Evolutionary conservation across 2,113 vertebrate genomes (phyloP).

Genomic region (Pseudolaguvia tuberculata): DNA sequence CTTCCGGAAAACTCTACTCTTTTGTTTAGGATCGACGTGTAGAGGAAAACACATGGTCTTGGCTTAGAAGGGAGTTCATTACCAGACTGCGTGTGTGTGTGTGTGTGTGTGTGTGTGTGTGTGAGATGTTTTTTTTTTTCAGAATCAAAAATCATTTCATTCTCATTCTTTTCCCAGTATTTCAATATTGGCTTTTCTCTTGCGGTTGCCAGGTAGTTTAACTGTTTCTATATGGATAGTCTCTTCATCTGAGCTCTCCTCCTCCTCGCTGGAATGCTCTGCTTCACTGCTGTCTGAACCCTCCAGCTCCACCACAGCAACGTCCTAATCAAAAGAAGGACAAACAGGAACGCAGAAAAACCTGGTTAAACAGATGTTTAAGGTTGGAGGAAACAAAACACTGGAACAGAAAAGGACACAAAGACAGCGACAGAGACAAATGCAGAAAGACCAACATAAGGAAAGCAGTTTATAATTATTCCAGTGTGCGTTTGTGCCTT

Average conservation of each 20-base stretch:
- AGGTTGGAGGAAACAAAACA: no score
- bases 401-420: no score
- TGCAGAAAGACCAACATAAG: no score
- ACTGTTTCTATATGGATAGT: conserved; percentile 74
- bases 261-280: conserved; percentile 56
- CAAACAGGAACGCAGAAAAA: neutral
- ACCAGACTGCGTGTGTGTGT: neutral
- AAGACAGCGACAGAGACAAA: no score
- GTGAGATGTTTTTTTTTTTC: neutral
- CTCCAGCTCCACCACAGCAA: conserved; percentile 81
- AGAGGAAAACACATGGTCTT: neutral
- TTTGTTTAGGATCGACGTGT: neutral
- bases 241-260: conserved; percentile 61
- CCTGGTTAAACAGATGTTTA: neutral
- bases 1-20: neutral
- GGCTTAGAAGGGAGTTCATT: neutral
- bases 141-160: neutral
- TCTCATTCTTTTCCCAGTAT: conserved; percentile 64
- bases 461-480: no score
- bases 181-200: conserved; percentile 74
- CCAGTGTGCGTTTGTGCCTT: no score
- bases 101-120: no score
- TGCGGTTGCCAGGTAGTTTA: conserved; percentile 71
- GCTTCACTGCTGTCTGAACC: conserved; percentile 64
- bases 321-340: conserved; percentile 67